These are phyloP conservation scores for Sarcophaga carnaria DNA, from an alignment of 2,888 invertebrate species.

Conservation along the genomic window DNA sequence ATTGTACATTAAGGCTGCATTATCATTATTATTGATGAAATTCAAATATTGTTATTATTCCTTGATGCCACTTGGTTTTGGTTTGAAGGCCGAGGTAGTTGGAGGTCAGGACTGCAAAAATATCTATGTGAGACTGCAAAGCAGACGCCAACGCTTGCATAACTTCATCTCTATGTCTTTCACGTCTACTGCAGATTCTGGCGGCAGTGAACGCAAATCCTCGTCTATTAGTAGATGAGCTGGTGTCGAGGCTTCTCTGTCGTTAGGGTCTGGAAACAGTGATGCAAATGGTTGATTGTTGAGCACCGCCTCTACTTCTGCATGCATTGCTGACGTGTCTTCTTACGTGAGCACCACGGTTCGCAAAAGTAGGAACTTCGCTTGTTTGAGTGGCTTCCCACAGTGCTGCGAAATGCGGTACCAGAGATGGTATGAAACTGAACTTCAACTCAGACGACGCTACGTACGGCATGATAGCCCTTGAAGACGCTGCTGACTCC, in stretches of 20 bases:
- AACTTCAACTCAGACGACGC: background rate
- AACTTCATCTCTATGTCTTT: background rate
- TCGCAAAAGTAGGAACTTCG: too few species aligned
- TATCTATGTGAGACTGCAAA: background rate
- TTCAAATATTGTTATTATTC: too few species aligned
- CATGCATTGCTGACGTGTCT: constrained; percentile 14
- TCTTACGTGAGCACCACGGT: background rate
- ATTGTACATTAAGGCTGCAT: background rate
- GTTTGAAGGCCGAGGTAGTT: background rate
- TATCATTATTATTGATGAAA: too few species aligned
- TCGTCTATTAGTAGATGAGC: too few species aligned
- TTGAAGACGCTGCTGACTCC: background rate
- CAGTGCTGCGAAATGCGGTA: background rate
- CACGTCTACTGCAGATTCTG: background rate
- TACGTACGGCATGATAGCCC: background rate
- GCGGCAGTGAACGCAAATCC: too few species aligned
- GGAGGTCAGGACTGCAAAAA: background rate
- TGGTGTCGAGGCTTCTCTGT: constrained; percentile 5
- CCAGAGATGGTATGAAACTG: constrained; percentile 10
- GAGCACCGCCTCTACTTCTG: constrained; percentile 1
- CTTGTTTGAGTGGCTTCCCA: too few species aligned
- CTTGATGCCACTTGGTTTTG: background rate
- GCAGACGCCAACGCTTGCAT: too few species aligned
- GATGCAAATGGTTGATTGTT: background rate
- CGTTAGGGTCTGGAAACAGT: background rate